Percentiles rank a stretch among this genome's conserved stretches.
Evolutionary conservation across 2,113 vertebrate species (phyloP).

Genomic region (Eupsittula cactorum): DNA sequence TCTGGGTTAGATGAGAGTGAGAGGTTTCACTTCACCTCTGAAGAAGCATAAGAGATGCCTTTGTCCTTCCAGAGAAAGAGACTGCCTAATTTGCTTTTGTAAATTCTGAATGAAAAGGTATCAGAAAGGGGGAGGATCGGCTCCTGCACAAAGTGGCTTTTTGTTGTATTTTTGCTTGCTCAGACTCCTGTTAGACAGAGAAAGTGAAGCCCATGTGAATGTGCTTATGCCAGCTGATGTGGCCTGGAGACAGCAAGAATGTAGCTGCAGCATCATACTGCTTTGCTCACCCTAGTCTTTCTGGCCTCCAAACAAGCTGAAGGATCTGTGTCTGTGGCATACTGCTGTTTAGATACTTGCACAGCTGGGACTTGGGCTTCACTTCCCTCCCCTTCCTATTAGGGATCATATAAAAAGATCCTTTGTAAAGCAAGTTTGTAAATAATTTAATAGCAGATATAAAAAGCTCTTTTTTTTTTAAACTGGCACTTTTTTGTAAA

Average conservation of each 20-base stretch:
- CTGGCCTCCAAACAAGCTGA: not conserved
- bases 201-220: not conserved
- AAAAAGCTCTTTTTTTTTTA: constrained; percentile 11
- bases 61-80: not conserved
- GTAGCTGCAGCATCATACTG: not conserved
- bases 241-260: rapidly evolving
- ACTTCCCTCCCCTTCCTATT: not conserved
- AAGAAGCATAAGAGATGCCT: not conserved
- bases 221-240: not conserved
- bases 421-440: constrained; percentile 35
- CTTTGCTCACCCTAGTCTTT: not conserved
- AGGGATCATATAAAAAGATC: not conserved
- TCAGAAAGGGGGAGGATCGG: not conserved
- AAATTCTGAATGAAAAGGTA: not conserved
- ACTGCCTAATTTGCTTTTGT: not conserved
- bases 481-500: not conserved
- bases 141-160: not conserved
- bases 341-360: not conserved
- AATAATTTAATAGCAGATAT: constrained; percentile 51
- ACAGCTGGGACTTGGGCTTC: not conserved
- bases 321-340: not conserved
- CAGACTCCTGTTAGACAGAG: not conserved
- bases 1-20: not conserved
- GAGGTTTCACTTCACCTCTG: not conserved
- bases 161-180: not conserved